Evolutionary conservation across 2,797 vertebrate species (phyloP).

Genomic region (Anas flavirostris): DNA sequence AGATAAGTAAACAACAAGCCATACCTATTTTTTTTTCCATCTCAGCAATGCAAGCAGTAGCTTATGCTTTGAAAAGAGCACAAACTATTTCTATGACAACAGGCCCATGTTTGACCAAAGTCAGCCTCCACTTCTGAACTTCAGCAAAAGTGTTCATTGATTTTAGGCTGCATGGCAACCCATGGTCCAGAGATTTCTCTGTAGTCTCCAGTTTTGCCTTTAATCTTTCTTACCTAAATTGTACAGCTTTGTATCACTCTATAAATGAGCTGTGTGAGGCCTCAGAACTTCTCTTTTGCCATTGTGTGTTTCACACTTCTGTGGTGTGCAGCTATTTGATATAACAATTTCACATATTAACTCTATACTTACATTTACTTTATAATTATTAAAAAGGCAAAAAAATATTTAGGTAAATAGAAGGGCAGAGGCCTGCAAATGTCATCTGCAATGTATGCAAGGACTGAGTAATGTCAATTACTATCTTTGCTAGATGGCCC

Average conservation of each 20-base stretch:
- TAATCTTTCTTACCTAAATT: not conserved
- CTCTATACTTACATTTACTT: no score
- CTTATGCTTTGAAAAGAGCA: not conserved
- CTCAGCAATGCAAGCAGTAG: not conserved
- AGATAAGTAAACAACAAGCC: not conserved
- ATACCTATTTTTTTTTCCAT: not conserved
- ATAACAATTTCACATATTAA: not conserved
- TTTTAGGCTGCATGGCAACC: not conserved
- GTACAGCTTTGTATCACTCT: not conserved
- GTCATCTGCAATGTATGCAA: not conserved
- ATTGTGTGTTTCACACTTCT: not conserved
- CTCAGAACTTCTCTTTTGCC: not conserved
- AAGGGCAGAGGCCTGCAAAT: not conserved
- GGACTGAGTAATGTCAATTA: not conserved
- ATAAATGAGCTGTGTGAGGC: fast-evolving
- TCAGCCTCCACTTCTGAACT: not conserved
- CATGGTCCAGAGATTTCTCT: not conserved
- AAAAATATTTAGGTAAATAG: not conserved
- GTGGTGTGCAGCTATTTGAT: not conserved
- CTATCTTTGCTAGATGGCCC: not conserved
- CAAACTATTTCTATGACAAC: not conserved
- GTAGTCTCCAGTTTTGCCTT: not conserved
- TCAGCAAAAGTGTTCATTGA: not conserved
- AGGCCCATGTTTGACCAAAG: not conserved
- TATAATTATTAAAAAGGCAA: not conserved